These are phyloP conservation scores for Elmis aenea DNA, from an alignment of 2,888 invertebrate species.

Conservation along the genomic window DNA sequence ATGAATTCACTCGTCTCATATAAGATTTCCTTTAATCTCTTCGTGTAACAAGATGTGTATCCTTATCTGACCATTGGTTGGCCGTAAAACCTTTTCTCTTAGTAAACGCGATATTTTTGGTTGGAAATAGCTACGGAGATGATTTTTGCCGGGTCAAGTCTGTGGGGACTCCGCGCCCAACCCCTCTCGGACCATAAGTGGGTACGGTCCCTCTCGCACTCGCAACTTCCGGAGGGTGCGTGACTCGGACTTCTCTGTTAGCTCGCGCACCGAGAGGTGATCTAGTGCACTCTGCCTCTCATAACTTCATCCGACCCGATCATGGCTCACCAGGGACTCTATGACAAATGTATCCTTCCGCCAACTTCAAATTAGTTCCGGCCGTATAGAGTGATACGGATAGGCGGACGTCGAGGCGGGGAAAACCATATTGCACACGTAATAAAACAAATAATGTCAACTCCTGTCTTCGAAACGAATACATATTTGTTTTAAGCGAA, in stretches of 20 bases:
- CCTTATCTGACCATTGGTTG: slow-evolving; percentile 24
- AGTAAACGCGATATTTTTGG: slow-evolving; percentile 37
- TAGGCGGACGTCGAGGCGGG: slow-evolving; percentile 25
- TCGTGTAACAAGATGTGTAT: slow-evolving; percentile 17
- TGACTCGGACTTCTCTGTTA: slow-evolving; percentile 34
- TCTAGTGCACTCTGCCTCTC: slow-evolving; percentile 49
- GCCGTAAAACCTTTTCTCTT: slow-evolving; percentile 23
- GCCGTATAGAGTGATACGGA: slow-evolving; percentile 37
- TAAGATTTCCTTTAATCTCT: neutral
- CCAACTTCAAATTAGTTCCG: slow-evolving; percentile 51
- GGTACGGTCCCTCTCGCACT: slow-evolving; percentile 23
- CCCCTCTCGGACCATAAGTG: slow-evolving; percentile 26
- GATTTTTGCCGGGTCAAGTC: slow-evolving; percentile 38
- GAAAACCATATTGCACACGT: slow-evolving; percentile 41
- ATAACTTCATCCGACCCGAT: slow-evolving; percentile 51
- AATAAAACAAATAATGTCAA: slow-evolving; percentile 43
- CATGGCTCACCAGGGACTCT: slow-evolving; percentile 48
- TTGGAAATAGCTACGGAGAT: slow-evolving; percentile 38
- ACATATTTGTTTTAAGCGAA: slow-evolving; percentile 23
- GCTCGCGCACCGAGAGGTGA: slow-evolving; percentile 38
- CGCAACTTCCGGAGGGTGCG: slow-evolving; percentile 25
- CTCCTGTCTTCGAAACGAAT: slow-evolving; percentile 31
- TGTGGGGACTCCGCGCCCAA: slow-evolving; percentile 28
- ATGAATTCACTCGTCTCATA: slow-evolving; percentile 30
- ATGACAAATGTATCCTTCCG: slow-evolving; percentile 51